Percentiles rank a stretch among this genome's conserved stretches.
Evolutionary conservation across 1,140 invertebrate species (phyloP).

Genomic region (Eupristina koningsbergeri): DNA sequence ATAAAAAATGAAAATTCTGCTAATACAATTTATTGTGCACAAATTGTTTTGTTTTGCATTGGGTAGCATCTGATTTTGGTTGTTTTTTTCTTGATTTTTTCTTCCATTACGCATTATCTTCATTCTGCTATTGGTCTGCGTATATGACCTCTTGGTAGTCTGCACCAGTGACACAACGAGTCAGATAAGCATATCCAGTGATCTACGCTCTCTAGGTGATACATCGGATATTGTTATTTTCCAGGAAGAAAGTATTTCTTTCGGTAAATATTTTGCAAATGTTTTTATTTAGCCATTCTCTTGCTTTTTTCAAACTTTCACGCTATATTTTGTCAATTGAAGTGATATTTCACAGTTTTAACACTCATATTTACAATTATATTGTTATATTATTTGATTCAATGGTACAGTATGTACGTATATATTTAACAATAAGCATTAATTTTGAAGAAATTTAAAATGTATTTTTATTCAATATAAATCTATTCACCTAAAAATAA

Average conservation of each 20-base stretch:
- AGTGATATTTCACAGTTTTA: constrained; percentile 23
- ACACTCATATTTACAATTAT: constrained; percentile 38
- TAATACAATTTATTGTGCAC: constrained; percentile 44
- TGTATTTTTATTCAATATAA: too few species aligned
- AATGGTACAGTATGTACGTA: constrained; percentile 26
- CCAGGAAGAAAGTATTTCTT: constrained; percentile 71
- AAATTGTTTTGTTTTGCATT: constrained; percentile 66
- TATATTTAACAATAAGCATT: background rate
- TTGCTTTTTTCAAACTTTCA: constrained; percentile 63
- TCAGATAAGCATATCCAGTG: constrained; percentile 74
- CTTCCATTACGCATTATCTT: constrained; percentile 66
- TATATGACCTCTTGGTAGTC: constrained; percentile 69
- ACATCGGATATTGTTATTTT: constrained; percentile 70
- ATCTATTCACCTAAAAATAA: background rate
- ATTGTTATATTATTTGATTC: background rate
- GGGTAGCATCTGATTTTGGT: constrained; percentile 61
- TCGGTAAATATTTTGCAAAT: constrained; percentile 68
- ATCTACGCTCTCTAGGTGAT: constrained; percentile 70
- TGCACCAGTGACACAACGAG: constrained; percentile 71
- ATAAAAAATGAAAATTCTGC: constrained; percentile 17
- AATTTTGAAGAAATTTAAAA: too few species aligned
- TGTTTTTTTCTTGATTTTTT: constrained; percentile 58
- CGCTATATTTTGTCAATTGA: constrained; percentile 58
- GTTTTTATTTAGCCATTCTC: constrained; percentile 60
- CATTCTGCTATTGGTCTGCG: constrained; percentile 66